Conservation (phyloP, 1,140 invertebrate genomes). For the Neuroterus valhalla region DNA sequence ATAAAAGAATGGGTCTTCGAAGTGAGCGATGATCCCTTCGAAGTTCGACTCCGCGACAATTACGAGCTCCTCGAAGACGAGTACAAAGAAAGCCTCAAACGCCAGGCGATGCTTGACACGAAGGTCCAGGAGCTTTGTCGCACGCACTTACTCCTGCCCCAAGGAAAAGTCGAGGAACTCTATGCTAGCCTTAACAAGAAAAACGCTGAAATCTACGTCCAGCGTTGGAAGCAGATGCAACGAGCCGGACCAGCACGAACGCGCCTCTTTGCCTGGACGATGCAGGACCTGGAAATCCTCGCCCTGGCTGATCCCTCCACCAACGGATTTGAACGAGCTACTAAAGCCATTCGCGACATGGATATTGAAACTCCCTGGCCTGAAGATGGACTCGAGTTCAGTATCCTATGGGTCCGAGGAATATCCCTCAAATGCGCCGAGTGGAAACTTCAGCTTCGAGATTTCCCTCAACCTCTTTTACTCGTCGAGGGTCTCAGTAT, state of each 20-base stretch:
- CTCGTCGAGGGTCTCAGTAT: slow-evolving; percentile 88
- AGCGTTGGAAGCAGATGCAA: slow-evolving; percentile 89
- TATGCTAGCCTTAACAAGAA: slow-evolving; percentile 90
- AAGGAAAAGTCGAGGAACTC: slow-evolving; percentile 91
- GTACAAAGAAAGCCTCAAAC: slow-evolving; percentile 94
- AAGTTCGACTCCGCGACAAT: slow-evolving; percentile 96
- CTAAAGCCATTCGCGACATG: slow-evolving; percentile 84
- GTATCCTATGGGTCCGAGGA: slow-evolving; percentile 93
- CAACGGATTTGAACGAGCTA: slow-evolving; percentile 87
- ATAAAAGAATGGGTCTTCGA: slow-evolving; percentile 90
- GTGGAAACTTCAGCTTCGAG: slow-evolving; percentile 93
- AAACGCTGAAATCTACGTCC: slow-evolving; percentile 96
- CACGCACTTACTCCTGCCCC: slow-evolving; percentile 87
- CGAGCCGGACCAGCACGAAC: slow-evolving; percentile 83
- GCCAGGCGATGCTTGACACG: slow-evolving; percentile 91
- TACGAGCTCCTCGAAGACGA: slow-evolving; percentile 97
- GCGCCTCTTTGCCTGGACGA: slow-evolving; percentile 87
- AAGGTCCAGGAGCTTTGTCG: slow-evolving; percentile 89
- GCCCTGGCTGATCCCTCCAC: slow-evolving; percentile 90
- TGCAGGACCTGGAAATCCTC: slow-evolving; percentile 87
- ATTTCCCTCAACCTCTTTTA: slow-evolving; percentile 95
- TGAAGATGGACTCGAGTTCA: slow-evolving; percentile 92
- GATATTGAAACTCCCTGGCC: slow-evolving; percentile 93
- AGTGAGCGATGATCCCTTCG: slow-evolving; percentile 98
- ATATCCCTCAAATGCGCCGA: slow-evolving; percentile 87